Evolutionary conservation across 37 sponge, comb jelly and placozoan species (phyloP), one percentile per base, ranked within the genome.

Genomic region (Cladorhizidae sp.): DNA sequence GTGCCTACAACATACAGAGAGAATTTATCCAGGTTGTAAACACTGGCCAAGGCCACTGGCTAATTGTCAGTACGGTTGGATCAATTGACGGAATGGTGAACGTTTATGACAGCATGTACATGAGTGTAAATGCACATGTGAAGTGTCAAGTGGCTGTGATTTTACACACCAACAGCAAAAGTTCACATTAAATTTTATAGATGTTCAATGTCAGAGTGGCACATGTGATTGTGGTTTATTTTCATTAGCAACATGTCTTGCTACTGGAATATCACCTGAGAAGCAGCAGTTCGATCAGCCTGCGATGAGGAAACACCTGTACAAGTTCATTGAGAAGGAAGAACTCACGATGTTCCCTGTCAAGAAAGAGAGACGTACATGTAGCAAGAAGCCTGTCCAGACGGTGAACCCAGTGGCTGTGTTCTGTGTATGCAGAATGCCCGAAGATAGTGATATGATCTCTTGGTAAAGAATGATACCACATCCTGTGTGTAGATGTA

Each of bases 21-120:
- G 78, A 40, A 41, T 32, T 26, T 62, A 29, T 78, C 29, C 78
- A 78, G 43, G 40, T 63, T 25, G 21, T 78, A 17, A 21, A 78
- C 40, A 26, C 49, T 29, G 25, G 32, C 36, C 32, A 28, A 17
- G 41, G 40, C 14, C 81, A 81, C 38, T 81, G 81, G 81, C 5
- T 70, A 38, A 40, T 50, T 71, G 81, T 72, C 35, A 68, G 70
- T 9, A 81, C 81, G 57, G 36, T 81, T 61, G 81, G 81, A 57
- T 70, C 59, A 29, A 15, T 35, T 7, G 54, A 3, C 0, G 40
- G 40, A 14, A 29, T 35, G 0, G 29, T 81, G 0, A 71, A 81
- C 35, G 17, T 80, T 1, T 80, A 80, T 29, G 70, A 80, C 55
- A 69, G 72, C 37, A 8, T 57, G 33, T 23, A 50, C 55, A 1